Base-by-base conservation (phyloP, 2,888 invertebrate genomes). In the Cryptus viduatorius region DNA sequence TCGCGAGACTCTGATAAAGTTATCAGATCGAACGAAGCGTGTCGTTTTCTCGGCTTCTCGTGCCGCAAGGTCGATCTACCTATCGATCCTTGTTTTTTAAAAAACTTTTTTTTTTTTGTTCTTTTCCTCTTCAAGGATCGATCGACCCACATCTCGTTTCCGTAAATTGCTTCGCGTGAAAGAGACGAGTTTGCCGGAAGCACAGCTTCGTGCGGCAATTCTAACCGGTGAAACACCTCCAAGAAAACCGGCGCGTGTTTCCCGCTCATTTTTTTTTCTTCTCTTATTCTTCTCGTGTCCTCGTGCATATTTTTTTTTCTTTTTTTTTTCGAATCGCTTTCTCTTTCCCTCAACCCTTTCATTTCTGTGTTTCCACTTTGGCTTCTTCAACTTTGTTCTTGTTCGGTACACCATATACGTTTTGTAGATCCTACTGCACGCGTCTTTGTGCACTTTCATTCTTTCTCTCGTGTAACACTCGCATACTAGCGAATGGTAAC, bases 61-160 rank as follows among this genome's bases (percentile, higher is more conserved):
- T 69, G 19, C 65, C 12, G 64, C 42, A 76, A 83, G 71, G 64
- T 80, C 75, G 81, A 73, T 73, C 42, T 7, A 29, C 64, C 50
- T 24, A 50, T 0, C 3, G 53, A 37, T 46, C 68, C 46, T 48
- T 64, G 16, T 71, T 50, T 76, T 8, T 5, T 37, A 8, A 37
- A 37, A 37, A 37, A 37, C 37, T 8, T 37, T 72, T 37, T 42
- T 72, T 16, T 42, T 19, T 48, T 37, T 14, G 31, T 14, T 48
- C 48, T 59, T 44, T 12, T 12, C 14, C 46, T 50, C 44, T 31
- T 16, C 12, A 12, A 50, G 59, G 61, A 77, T 78, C 64, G 86
- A 82, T 73, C 79, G 84, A 79, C 68, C 79, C 72, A 68, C 53
- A 77, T 82, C 59, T 7, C 19, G 59, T 37, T 48, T 42, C 53